Evolutionary conservation across 1,140 invertebrate genomes (phyloP).

Genomic region (Drosophila santomea): DNA sequence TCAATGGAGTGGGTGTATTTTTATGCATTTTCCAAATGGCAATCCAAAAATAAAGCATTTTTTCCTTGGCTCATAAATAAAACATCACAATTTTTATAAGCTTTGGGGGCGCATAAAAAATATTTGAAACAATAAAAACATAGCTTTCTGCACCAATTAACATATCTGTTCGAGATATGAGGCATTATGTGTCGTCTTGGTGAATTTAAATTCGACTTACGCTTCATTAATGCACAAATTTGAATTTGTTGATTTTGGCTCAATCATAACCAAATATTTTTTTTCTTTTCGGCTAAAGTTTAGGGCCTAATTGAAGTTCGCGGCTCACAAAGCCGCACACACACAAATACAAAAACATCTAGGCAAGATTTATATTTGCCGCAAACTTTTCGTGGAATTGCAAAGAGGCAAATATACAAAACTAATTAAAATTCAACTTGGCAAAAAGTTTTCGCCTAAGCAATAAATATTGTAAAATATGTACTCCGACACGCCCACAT

Average conservation of each 20-base stretch:
- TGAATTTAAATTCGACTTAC: slow-evolving; percentile 58
- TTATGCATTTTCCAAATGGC: slow-evolving; percentile 60
- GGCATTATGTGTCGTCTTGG: slow-evolving; percentile 13
- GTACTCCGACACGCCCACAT: slow-evolving; percentile 42
- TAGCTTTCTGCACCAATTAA: slow-evolving; percentile 71
- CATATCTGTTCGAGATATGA: slow-evolving; percentile 15
- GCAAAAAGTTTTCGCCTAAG: slow-evolving; percentile 80
- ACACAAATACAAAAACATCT: not conserved
- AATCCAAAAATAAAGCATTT: slow-evolving; percentile 50
- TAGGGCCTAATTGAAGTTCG: slow-evolving; percentile 66
- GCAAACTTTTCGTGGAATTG: slow-evolving; percentile 56
- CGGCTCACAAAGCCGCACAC: slow-evolving; percentile 34
- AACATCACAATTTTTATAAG: slow-evolving; percentile 46
- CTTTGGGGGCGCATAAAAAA: slow-evolving; percentile 38
- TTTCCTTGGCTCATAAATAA: slow-evolving; percentile 61
- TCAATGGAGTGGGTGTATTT: slow-evolving; percentile 58
- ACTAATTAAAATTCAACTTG: slow-evolving; percentile 83
- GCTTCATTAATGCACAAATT: slow-evolving; percentile 70
- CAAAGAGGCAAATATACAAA: slow-evolving; percentile 69
- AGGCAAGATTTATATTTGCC: slow-evolving; percentile 58
- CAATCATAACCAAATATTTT: slow-evolving; percentile 46
- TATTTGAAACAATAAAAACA: slow-evolving; percentile 33
- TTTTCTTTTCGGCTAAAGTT: slow-evolving; percentile 20
- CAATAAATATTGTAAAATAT: slow-evolving; percentile 83
- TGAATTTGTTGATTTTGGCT: slow-evolving; percentile 60